Conservation (phyloP, 2,888 invertebrate species). For the Drosophila ustulata region DNA sequence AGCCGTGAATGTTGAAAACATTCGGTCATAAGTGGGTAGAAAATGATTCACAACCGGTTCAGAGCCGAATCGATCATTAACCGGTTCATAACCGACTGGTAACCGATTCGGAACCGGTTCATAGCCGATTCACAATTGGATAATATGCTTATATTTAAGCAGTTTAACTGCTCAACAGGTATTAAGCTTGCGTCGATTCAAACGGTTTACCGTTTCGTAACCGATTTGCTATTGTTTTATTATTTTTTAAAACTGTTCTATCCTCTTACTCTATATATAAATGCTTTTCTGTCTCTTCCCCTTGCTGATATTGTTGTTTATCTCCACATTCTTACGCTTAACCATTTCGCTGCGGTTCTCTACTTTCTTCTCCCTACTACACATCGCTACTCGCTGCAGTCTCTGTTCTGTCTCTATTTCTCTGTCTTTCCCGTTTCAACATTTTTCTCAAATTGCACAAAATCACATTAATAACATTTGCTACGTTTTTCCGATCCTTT, state of each 20-base stretch:
- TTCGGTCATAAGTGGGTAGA: no score
- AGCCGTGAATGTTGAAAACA: no score
- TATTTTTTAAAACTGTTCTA: not conserved
- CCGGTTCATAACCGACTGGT: conserved; percentile 11
- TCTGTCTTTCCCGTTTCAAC: not conserved
- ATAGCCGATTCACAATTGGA: not conserved
- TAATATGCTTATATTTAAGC: not conserved
- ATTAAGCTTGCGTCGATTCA: not conserved
- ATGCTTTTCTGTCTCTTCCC: not conserved
- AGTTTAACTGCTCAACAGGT: not conserved
- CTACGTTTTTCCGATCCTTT: conserved; percentile 62
- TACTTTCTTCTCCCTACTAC: not conserved
- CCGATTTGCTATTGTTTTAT: not conserved
- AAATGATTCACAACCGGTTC: not conserved
- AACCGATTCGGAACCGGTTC: conserved; percentile 7
- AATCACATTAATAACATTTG: conserved; percentile 54
- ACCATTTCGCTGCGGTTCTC: no score
- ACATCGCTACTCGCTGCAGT: not conserved
- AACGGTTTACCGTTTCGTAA: not conserved
- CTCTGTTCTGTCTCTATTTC: not conserved
- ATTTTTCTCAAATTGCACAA: conserved; percentile 5
- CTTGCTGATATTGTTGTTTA: no score
- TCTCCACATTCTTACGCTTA: no score
- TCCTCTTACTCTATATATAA: not conserved
- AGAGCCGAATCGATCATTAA: not conserved